These are phyloP conservation scores for Lytechinus variegatus DNA, from an alignment of 35 echinoderm and acorn worm species.

Conservation along the genomic window DNA sequence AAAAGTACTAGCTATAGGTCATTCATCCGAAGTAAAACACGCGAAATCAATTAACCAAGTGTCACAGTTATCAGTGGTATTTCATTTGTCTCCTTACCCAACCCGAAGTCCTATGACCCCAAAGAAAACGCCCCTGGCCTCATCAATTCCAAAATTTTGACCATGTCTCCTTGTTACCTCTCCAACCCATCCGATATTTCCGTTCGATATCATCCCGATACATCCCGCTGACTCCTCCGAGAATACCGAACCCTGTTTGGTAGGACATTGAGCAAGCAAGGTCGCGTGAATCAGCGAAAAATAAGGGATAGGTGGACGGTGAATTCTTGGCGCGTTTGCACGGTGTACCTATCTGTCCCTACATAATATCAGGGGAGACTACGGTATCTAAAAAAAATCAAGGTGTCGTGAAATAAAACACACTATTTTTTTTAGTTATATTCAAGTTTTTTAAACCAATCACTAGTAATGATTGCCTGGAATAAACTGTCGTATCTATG, in stretches of 20 bases:
- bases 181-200: background rate
- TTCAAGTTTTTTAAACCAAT: no score
- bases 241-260: background rate
- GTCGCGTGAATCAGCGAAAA: constrained; percentile 9
- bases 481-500: no score
- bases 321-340: background rate
- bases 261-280: background rate
- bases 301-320: background rate
- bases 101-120: constrained; percentile 7
- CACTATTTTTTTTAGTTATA: no score
- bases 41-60: background rate
- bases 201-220: background rate
- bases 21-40: background rate
- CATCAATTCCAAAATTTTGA: background rate
- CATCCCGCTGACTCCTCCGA: background rate
- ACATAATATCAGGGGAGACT: background rate
- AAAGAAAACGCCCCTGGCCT: background rate
- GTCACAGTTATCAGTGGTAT: background rate
- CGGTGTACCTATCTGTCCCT: background rate
- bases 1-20: background rate
- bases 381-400: background rate
- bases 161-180: background rate
- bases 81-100: background rate
- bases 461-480: no score
- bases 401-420: no score